Conservation (phyloP, 2,113 vertebrate genomes). For the Oryzias curvinotus region DNA sequence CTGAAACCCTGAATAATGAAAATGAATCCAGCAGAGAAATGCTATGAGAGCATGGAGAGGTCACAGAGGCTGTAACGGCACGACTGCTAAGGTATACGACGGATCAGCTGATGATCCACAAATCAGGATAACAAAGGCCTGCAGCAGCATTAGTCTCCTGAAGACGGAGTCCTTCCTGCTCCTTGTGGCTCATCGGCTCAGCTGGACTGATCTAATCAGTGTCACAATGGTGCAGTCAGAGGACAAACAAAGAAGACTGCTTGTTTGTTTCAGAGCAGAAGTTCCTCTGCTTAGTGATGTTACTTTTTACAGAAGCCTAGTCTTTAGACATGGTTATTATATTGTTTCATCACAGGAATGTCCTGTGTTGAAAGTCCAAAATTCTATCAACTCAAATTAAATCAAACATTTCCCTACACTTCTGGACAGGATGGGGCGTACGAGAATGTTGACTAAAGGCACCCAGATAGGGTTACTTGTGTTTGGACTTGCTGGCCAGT, state of each 20-base stretch:
- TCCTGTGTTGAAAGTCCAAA: too few species aligned
- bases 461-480: conserved; percentile 73
- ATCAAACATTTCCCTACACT: too few species aligned
- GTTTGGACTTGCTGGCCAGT: conserved; percentile 78
- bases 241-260: neutral
- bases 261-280: conserved; percentile 11
- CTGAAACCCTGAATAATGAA: too few species aligned
- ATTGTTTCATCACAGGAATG: too few species aligned
- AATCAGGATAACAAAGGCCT: neutral
- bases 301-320: too few species aligned
- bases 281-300: too few species aligned
- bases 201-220: conserved; percentile 20
- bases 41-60: too few species aligned
- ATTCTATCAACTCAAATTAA: too few species aligned
- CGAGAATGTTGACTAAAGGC: neutral
- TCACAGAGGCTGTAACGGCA: neutral
- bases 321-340: too few species aligned
- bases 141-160: conserved; percentile 9
- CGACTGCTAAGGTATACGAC: conserved; percentile 4
- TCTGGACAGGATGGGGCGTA: neutral
- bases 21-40: too few species aligned
- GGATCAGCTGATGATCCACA: conserved; percentile 3
- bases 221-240: conserved; percentile 27
- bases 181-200: conserved; percentile 17
- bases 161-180: conserved; percentile 9